Evolutionary conservation across 64 coral and sea anemone genomes (phyloP).

Genomic region (Acropora yongei): DNA sequence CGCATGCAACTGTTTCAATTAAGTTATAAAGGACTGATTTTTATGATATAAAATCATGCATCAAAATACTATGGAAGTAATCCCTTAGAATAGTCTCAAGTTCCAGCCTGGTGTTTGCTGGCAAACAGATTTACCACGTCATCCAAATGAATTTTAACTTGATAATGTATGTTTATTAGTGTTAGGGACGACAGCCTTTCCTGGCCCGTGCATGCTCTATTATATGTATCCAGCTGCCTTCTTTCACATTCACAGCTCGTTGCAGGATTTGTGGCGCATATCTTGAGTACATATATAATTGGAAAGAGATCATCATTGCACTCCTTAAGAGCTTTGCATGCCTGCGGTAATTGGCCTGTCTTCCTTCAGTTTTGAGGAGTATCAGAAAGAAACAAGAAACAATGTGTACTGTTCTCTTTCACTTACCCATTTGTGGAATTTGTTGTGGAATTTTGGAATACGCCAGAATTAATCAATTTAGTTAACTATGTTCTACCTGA

Average conservation of each 20-base stretch:
- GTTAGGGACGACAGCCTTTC: conserved; percentile 58
- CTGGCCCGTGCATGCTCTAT: conserved; percentile 60
- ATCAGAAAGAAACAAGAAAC: conserved; percentile 50
- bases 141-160: conserved; percentile 47
- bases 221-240: conserved; percentile 58
- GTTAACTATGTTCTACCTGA: conserved; percentile 28
- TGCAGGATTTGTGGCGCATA: conserved; percentile 63
- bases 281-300: conserved; percentile 49
- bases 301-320: conserved; percentile 55
- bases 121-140: conserved; percentile 65
- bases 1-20: no score
- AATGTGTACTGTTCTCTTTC: conserved; percentile 29
- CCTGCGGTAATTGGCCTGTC: conserved; percentile 68
- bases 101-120: conserved; percentile 36
- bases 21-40: no score
- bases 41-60: no score
- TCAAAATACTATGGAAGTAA: no score
- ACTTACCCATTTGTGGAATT: conserved; percentile 41
- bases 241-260: conserved; percentile 64
- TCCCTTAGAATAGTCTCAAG: background rate
- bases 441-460: conserved; percentile 35
- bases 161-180: conserved; percentile 54
- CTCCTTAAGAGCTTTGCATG: conserved; percentile 47
- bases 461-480: conserved; percentile 19
- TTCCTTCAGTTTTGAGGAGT: conserved; percentile 42